Conservation (phyloP, 2,888 invertebrate species). For the Julus scanicus region DNA sequence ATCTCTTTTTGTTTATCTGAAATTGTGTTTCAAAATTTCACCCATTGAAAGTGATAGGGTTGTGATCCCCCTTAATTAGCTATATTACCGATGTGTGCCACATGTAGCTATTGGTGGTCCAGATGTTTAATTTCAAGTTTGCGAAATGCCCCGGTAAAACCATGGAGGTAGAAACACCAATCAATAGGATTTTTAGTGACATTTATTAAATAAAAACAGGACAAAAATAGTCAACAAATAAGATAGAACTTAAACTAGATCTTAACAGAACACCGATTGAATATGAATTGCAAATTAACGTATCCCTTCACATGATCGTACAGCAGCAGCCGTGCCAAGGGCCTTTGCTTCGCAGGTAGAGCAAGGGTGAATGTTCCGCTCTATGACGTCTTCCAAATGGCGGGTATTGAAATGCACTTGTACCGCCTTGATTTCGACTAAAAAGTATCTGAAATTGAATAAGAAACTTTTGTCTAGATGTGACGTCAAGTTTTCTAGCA, state of each 20-base stretch:
- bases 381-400: slow-evolving; percentile 48
- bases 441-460: slow-evolving; percentile 53
- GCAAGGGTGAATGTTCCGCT: slow-evolving; percentile 41
- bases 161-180: background rate
- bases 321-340: slow-evolving; percentile 53
- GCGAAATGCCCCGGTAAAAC: no score
- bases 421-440: slow-evolving; percentile 43
- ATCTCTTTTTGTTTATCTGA: no score
- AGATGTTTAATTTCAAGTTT: no score
- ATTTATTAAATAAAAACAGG: slow-evolving; percentile 47
- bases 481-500: no score
- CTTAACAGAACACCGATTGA: slow-evolving; percentile 43
- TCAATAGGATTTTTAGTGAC: slow-evolving; percentile 12
- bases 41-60: no score
- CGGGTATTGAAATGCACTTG: slow-evolving; percentile 48
- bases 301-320: slow-evolving; percentile 49
- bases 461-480: background rate
- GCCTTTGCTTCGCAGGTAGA: slow-evolving; percentile 50
- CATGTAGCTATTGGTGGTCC: no score
- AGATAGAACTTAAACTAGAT: slow-evolving; percentile 18
- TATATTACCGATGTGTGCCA: no score
- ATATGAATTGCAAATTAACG: slow-evolving; percentile 26
- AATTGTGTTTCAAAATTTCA: no score
- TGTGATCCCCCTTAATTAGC: no score
- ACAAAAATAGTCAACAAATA: slow-evolving; percentile 43